These are phyloP conservation scores for Pollenia griseotomentosa DNA, from an alignment of 2,888 invertebrate genomes.

Conservation along the genomic window DNA sequence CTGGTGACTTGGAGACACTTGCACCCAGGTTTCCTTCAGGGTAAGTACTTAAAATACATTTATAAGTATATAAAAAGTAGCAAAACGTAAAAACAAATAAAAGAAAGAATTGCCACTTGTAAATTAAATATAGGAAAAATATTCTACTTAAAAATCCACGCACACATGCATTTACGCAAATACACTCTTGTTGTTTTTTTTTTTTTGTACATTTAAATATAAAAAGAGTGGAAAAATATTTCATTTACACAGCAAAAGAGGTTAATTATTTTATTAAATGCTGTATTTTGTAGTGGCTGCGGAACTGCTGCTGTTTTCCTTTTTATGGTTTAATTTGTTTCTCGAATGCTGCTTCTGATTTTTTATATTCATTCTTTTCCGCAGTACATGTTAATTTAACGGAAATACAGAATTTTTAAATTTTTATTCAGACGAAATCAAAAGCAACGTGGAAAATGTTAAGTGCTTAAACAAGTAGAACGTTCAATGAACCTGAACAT, in stretches of 20 bases:
- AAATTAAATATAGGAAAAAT: conserved; percentile 48
- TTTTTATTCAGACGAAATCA: background rate
- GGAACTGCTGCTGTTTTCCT: conserved; percentile 27
- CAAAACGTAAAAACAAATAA: conserved; percentile 23
- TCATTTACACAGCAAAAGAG: conserved; percentile 52
- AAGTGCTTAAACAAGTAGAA: conserved; percentile 60
- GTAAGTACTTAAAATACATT: conserved; percentile 17
- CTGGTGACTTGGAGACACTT: too few relatives aligned
- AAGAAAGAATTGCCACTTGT: conserved; percentile 40
- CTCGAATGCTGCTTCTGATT: background rate
- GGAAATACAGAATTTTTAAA: conserved; percentile 21
- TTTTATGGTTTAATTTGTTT: conserved; percentile 17
- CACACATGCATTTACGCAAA: background rate
- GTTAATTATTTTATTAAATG: conserved; percentile 69
- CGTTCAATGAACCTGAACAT: conserved; percentile 59
- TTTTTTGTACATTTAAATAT: conserved; percentile 5
- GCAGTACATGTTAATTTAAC: conserved; percentile 6
- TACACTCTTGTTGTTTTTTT: background rate
- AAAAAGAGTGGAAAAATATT: conserved; percentile 53
- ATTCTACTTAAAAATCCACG: conserved; percentile 31
- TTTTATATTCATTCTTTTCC: background rate
- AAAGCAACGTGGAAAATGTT: conserved; percentile 23
- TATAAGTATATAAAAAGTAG: background rate
- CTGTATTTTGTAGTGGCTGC: conserved; percentile 35
- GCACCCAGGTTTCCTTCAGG: too few relatives aligned